Percentiles rank a stretch among this genome's conserved stretches.
Conservation (phyloP, 2,113 vertebrate species). For the Hemiscyllium ocellatum region DNA sequence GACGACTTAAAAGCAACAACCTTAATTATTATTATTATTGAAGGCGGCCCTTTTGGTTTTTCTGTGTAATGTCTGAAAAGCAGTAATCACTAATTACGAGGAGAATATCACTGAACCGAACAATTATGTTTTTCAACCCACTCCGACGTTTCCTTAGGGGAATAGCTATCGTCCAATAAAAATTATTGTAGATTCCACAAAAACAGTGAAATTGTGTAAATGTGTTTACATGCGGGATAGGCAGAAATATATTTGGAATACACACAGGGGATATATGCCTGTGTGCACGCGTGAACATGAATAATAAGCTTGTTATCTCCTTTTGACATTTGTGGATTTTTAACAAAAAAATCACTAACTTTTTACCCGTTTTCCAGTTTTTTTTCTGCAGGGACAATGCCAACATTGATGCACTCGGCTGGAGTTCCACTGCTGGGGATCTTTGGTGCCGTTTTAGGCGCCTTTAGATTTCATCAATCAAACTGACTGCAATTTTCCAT, state of each 20-base stretch:
- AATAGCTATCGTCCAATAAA: background rate
- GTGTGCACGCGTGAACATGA: slow-evolving; percentile 73
- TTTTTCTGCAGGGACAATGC: slow-evolving; percentile 82
- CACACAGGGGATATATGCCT: slow-evolving; percentile 61
- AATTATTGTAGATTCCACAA: background rate
- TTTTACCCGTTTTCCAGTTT: slow-evolving; percentile 88
- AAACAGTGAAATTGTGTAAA: background rate
- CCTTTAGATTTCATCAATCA: slow-evolving; percentile 99
- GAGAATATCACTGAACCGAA: background rate
- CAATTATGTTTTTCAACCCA: background rate
- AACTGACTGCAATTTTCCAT: slow-evolving; percentile 99
- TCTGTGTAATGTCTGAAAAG: background rate
- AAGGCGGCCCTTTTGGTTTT: background rate
- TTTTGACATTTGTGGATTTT: slow-evolving; percentile 68
- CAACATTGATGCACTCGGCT: slow-evolving; percentile 93
- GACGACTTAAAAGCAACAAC: background rate
- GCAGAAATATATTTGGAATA: slow-evolving; percentile 11
- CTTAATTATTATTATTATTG: background rate
- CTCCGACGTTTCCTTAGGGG: background rate
- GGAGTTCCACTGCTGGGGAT: slow-evolving; percentile 98
- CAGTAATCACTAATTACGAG: background rate
- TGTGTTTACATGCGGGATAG: background rate
- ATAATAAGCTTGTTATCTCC: slow-evolving; percentile 71
- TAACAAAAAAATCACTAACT: slow-evolving; percentile 82
- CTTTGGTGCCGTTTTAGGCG: slow-evolving; percentile 94